A percentile compares a stretch with the other conserved stretches of the same genome.
These are phyloP conservation scores for Tyria jacobaeae DNA, from an alignment of 2,888 invertebrate genomes.

Conservation along the genomic window DNA sequence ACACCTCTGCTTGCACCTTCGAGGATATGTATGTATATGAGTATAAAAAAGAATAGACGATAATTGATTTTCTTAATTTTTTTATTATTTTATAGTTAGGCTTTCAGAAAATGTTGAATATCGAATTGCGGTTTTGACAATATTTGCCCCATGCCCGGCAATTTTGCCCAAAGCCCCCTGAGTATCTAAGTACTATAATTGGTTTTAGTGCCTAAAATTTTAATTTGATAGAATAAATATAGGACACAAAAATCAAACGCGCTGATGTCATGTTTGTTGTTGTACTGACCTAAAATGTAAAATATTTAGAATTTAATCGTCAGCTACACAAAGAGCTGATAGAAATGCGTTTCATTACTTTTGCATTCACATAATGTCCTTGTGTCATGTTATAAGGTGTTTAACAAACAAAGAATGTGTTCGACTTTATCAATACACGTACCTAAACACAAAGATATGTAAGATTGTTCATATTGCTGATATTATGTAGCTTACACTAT, in stretches of 20 bases:
- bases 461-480: neutral
- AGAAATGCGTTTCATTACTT: constrained; percentile 1
- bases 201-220: too few species aligned
- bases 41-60: too few species aligned
- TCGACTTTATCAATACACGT: neutral
- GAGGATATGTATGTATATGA: too few species aligned
- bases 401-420: neutral
- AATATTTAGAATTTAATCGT: neutral
- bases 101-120: too few species aligned
- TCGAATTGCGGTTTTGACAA: too few species aligned
- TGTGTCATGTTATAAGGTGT: neutral
- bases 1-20: too few species aligned
- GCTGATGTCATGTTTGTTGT: neutral
- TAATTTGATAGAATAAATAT: neutral
- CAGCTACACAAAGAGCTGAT: neutral
- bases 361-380: constrained; percentile 2
- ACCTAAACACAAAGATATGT: neutral
- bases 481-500: neutral
- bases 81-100: too few species aligned
- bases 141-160: too few species aligned
- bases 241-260: neutral
- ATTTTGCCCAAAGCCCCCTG: too few species aligned
- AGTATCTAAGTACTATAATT: too few species aligned
- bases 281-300: neutral
- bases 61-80: too few species aligned